phyloP scores from a whole-genome alignment of 2,113 vertebrate species.

The Triplophysa tibetana region DNA sequence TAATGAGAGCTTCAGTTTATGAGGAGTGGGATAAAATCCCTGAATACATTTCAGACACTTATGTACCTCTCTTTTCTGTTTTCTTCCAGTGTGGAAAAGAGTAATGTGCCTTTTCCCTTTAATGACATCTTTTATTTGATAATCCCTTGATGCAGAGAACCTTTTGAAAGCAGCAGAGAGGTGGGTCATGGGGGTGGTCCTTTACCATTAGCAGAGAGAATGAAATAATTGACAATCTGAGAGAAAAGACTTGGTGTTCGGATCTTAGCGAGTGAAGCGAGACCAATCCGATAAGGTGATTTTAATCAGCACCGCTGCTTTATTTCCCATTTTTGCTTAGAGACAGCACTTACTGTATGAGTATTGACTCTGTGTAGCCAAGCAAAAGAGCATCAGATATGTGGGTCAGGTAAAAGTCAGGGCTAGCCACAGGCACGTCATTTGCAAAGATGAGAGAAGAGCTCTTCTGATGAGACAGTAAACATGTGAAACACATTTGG shows the following conservation, averaged over 20 bases:
- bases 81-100: background rate
- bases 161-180: constrained; percentile 32
- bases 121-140: constrained; percentile 50
- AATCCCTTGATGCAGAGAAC: constrained; percentile 44
- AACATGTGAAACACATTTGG: background rate
- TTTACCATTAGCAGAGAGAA: constrained; percentile 48
- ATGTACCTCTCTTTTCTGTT: background rate
- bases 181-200: constrained; percentile 15
- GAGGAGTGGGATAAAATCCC: constrained; percentile 26
- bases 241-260: constrained; percentile 11
- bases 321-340: constrained; percentile 14
- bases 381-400: constrained; percentile 20
- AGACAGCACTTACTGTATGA: background rate
- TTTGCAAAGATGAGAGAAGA: background rate
- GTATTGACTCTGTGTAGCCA: background rate
- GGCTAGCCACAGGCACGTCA: background rate
- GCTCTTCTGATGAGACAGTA: background rate
- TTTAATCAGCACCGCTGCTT: constrained; percentile 37
- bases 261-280: constrained; percentile 27
- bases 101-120: constrained; percentile 42
- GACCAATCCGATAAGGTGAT: constrained; percentile 27
- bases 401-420: constrained; percentile 13
- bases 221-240: constrained; percentile 35
- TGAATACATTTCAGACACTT: constrained; percentile 28
- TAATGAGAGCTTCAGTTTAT: constrained; percentile 44